Evolutionary conservation across 2,113 vertebrate genomes (phyloP).

Genomic region (Eretmochelys imbricata): DNA sequence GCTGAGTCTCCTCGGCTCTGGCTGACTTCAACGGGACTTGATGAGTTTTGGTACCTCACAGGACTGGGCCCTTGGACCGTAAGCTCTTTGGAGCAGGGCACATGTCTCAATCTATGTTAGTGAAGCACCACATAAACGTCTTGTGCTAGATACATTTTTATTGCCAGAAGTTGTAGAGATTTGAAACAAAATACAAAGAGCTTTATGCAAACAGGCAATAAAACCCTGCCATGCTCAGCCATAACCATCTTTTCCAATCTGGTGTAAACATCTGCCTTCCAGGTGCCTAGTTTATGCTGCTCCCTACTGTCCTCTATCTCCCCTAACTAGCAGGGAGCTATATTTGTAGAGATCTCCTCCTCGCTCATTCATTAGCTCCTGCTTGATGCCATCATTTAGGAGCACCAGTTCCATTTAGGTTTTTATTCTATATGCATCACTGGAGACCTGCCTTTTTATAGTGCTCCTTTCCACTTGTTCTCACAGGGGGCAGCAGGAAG

Average conservation of each 20-base stretch:
- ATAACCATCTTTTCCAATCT: neutral
- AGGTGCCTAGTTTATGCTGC: neutral
- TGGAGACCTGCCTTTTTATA: neutral
- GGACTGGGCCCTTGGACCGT: fast-evolving
- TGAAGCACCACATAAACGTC: neutral
- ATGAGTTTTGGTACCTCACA: neutral
- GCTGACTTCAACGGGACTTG: neutral
- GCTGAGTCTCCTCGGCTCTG: neutral
- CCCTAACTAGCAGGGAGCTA: neutral
- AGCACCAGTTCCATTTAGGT: neutral
- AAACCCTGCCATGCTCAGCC: neutral
- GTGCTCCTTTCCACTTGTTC: neutral
- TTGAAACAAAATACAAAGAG: neutral
- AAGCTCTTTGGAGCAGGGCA: neutral
- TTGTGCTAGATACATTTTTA: neutral
- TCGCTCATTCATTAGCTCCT: neutral
- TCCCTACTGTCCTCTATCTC: neutral
- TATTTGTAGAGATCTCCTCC: neutral
- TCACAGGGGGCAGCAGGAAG: neutral
- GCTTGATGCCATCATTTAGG: neutral
- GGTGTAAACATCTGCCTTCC: neutral
- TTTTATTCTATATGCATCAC: neutral
- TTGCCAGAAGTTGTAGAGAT: neutral
- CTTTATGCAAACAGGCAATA: neutral
- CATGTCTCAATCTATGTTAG: neutral